Conservation (phyloP, 2,113 vertebrate species). For the Ovis aries region ARS-UI_Ramb_v3.0 NC_056070.1:10464001-10464500, state of each 20-base stretch:
- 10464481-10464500: background rate
- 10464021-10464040: background rate
- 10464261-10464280: background rate
- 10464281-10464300: background rate
- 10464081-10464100: background rate
- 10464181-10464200: background rate
- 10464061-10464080: background rate
- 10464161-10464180: background rate
- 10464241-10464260: background rate
- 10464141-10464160: background rate
- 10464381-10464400: background rate
- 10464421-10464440: background rate
- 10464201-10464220: background rate
- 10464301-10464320: background rate
- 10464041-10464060: background rate
- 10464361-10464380: background rate
- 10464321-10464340: background rate
- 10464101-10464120: background rate
- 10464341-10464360: background rate
- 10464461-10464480: background rate
- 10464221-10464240: background rate
- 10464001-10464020: background rate
- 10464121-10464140: background rate
- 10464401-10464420: background rate
- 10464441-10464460: background rate